These are phyloP conservation scores for Notospermus geniculatus DNA, from an alignment of 1,140 invertebrate genomes.

Conservation along the genomic window DNA sequence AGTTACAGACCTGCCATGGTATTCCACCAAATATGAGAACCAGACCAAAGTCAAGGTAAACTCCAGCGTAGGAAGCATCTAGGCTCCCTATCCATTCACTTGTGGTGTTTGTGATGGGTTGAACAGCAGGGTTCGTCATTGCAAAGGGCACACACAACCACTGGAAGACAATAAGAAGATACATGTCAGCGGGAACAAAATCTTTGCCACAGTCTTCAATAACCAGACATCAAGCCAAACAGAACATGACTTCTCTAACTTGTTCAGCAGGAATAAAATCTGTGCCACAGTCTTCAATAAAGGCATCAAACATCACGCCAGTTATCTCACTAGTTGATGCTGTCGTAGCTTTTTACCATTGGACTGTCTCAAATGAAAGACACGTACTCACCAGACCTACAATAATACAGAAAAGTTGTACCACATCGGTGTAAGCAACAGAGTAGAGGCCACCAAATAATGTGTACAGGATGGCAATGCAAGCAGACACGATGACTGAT, in stretches of 20 bases:
- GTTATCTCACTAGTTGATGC: no score
- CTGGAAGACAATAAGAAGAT: conserved; percentile 45
- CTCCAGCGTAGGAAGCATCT: conserved; percentile 70
- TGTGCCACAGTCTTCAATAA: no score
- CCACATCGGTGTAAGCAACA: conserved; percentile 98
- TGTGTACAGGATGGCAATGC: conserved; percentile 96
- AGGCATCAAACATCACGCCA: no score
- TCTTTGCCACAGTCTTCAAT: no score
- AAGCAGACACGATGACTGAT: conserved; percentile 91
- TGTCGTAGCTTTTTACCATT: no score
- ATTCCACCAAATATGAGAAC: conserved; percentile 95
- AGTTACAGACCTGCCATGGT: conserved; percentile 83
- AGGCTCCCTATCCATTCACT: conserved; percentile 80
- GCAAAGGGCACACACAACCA: conserved; percentile 98
- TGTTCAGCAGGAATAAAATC: no score
- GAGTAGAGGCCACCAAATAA: conserved; percentile 96
- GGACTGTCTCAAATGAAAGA: no score
- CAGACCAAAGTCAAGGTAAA: conserved; percentile 87
- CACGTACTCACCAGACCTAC: conserved; percentile 75
- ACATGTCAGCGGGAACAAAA: no score
- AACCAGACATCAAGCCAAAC: no score
- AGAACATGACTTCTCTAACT: no score
- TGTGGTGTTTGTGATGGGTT: conserved; percentile 73
- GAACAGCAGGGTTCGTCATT: conserved; percentile 79
- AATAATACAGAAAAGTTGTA: conserved; percentile 98